Base-by-base conservation (phyloP, 2,888 invertebrate species). In the Drosophila algonquin region DNA sequence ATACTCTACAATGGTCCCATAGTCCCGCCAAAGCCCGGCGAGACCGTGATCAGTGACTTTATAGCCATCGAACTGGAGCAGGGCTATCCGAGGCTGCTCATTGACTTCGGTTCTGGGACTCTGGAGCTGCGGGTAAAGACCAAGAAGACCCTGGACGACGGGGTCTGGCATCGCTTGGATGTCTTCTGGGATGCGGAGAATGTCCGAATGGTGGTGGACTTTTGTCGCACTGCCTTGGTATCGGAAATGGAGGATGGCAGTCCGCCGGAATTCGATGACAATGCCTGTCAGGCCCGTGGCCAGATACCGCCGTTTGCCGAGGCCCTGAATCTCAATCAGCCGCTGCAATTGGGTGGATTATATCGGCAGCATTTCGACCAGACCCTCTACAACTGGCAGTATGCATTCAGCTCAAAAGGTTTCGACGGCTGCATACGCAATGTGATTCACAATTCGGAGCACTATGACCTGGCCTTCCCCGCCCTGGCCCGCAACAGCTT, bases 1-100 rank as follows among this genome's bases (percentile, higher is more conserved):
- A 93, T 99, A 58, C 92, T 99, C 12, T 99, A 99, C 93, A 99
- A 99, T 90, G 99, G 99, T n/a, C 99, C 99, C 1, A 97, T 98
- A 82, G 97, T 97, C 16, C 97, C 97, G 47, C 98, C 98, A 0
- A 98, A 98, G 92, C 93, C 94, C n/a, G 97, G 81, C 0, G 90
- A 97, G 93, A 93, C 94, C 62, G 95, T 97, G 93, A 95, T 97
- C 48, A 97, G 96, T 8, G 99, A 99, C 93, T 99, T 98, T 89
- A 96, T 99, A 90, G 96, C 98, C 21, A 94, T 99, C 27, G 98
- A 99, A 93, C 93, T 99, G 85, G 96, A 97, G 90, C 95, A 97
- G 78, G 98, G 98, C 18, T 96, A 96, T 90, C 98, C 98, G 0
- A 93, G 97, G 73, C 93, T 99, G 48, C 93, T 98, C 14, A 95